Base-by-base conservation (phyloP, 2,113 vertebrate species). In the Silurus meridionalis region DNA sequence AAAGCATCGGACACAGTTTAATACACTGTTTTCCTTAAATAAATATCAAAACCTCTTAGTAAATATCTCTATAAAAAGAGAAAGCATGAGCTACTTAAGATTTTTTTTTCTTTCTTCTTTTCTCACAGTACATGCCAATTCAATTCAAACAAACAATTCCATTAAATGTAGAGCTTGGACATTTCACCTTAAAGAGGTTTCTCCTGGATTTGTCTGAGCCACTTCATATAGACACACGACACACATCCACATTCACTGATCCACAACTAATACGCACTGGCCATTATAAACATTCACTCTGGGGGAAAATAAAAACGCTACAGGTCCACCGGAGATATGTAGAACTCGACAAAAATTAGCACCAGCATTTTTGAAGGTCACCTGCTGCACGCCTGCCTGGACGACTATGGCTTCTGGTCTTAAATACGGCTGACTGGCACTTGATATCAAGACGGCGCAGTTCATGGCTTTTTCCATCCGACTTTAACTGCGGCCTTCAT, bases 381-480 rank as follows among this genome's bases (percentile, higher is more conserved):
- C 83, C 84, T 74, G 85, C 86, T 64, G 46, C 64, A 83, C 50
- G 10, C 57, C 85, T 83, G 58, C 83, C 53, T 84, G 80, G 25
- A 83, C 48, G 58, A 74, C 83, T 90, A 90, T 91, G 87, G 89
- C 89, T 91, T 91, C 85, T 78, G 60, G 15, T 78, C 85, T 85
- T 11, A 84, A 71, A 85, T 72, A 86, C 67, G 8, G 71, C 67
- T 83, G 28, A 83, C 88, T 90, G 88, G 75, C 48, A 87, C 77
- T 64, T 85, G 50, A 84, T 55, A 63, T n/a, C 67, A 84, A 71
- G 53, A 78, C 57, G 64, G 78, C 82, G 64, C 85, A 88, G 83
- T 88, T 82, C 66, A 91, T 90, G 90, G 90, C 89, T 91, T 90
- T 64, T 90, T 87, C 87, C 83, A 85, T 87, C 84, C 52, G 37